Conservation (phyloP, 2,797 vertebrate genomes). For the Pangasius sanitwongsei region DNA sequence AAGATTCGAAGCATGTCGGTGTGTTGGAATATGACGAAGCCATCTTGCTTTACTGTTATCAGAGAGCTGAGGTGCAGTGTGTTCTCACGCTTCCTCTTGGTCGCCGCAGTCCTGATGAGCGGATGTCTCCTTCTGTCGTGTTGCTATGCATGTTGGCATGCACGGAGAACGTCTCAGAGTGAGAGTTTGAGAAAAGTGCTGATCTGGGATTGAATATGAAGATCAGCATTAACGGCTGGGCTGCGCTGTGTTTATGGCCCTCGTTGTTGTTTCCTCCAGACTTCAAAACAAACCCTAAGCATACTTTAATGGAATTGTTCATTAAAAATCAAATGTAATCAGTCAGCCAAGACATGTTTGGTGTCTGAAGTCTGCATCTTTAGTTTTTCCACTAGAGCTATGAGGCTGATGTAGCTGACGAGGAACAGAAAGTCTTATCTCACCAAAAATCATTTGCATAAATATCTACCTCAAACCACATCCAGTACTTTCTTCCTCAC, state of each 20-base stretch:
- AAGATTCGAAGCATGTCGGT: conserved; percentile 2
- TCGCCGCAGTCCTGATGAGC: neutral
- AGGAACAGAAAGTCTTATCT: neutral
- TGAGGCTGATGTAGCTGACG: neutral
- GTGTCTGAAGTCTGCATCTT: neutral
- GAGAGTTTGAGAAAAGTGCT: neutral
- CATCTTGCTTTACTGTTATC: neutral
- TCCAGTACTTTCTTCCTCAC: neutral
- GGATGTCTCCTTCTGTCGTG: neutral
- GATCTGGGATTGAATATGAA: neutral
- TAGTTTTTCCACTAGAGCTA: neutral
- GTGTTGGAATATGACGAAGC: conserved; percentile 2
- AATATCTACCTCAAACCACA: neutral
- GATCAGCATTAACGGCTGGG: neutral
- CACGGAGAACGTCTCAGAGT: neutral
- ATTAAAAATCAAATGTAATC: neutral
- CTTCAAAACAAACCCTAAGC: neutral
- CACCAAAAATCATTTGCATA: neutral
- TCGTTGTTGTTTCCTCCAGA: neutral
- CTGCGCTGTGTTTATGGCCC: neutral
- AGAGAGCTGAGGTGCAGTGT: neutral
- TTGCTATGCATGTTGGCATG: neutral
- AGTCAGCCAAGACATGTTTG: neutral
- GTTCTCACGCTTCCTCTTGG: neutral
- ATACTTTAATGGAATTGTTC: neutral